A percentile compares a stretch with the other conserved stretches of the same genome.
These are phyloP conservation scores for Cheilosia vulpina DNA, from an alignment of 2,888 invertebrate genomes.

Conservation along the genomic window DNA sequence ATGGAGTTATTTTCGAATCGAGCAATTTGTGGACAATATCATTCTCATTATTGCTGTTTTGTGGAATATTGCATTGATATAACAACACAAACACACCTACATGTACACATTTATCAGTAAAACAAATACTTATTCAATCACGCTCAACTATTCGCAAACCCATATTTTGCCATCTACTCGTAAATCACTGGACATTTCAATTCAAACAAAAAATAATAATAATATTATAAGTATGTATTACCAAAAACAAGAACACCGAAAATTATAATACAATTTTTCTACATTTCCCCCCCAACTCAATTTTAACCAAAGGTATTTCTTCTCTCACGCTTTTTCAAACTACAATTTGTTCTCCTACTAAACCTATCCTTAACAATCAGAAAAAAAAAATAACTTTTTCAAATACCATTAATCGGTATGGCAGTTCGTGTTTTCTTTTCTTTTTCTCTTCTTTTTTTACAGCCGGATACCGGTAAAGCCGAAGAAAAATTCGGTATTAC, in stretches of 20 bases:
- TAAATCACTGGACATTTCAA: constrained; percentile 21
- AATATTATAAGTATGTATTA: not conserved
- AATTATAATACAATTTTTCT: constrained; percentile 28
- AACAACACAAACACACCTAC: not conserved
- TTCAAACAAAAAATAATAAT: not conserved
- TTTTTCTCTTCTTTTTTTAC: constrained; percentile 66
- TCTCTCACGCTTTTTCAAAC: constrained; percentile 30
- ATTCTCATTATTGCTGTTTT: no score
- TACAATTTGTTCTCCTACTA: not conserved
- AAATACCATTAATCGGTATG: constrained; percentile 74
- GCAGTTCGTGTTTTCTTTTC: constrained; percentile 66
- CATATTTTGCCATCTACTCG: constrained; percentile 9
- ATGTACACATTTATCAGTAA: not conserved
- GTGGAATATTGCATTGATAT: no score
- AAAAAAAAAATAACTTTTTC: constrained; percentile 33
- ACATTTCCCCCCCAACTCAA: constrained; percentile 8
- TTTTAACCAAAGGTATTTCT: constrained; percentile 13
- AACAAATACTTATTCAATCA: not conserved
- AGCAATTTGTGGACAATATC: no score
- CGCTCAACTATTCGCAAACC: constrained; percentile 8
- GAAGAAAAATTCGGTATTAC: constrained; percentile 78
- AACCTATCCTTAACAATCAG: not conserved
- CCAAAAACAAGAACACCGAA: constrained; percentile 69
- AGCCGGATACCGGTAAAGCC: constrained; percentile 79
- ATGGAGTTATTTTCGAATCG: no score